These are phyloP conservation scores for Microcebus ravelobensis DNA, from an alignment of 2,113 vertebrate genomes.

Conservation along the genomic window DNA sequence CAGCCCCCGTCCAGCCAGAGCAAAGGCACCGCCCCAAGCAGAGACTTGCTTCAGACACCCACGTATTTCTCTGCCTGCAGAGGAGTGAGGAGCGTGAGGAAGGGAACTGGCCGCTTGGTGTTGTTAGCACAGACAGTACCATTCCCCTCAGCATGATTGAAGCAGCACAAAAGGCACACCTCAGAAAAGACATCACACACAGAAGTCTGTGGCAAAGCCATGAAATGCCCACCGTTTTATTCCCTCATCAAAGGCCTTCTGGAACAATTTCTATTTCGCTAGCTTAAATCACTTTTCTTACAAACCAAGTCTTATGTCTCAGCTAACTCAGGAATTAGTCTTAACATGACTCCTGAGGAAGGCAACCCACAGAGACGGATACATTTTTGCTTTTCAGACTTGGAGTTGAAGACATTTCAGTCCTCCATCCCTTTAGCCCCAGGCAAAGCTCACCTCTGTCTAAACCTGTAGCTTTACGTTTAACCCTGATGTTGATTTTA, in stretches of 20 bases:
- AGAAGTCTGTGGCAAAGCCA: not conserved
- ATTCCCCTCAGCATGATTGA: not conserved
- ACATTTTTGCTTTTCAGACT: not conserved
- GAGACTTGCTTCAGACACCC: not conserved
- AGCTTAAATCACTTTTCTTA: constrained; percentile 36
- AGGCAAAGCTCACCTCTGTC: not conserved
- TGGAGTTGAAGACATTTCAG: not conserved
- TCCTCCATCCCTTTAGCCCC: not conserved
- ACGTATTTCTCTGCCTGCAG: not conserved
- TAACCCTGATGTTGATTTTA: not conserved
- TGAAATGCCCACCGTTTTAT: not conserved
- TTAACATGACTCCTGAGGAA: not conserved
- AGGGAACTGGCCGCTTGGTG: not conserved
- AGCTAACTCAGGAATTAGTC: constrained; percentile 11
- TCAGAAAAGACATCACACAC: not conserved
- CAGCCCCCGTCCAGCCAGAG: not conserved
- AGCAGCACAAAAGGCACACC: not conserved
- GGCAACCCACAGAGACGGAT: not conserved
- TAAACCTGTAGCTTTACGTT: not conserved
- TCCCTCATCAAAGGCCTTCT: not conserved
- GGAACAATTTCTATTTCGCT: not conserved
- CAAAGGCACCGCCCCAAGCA: not conserved
- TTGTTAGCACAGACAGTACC: not conserved
- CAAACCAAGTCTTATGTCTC: not conserved
- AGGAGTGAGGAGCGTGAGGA: not conserved